A percentile compares a stretch with the other conserved stretches of the same genome.
Conservation (phyloP, 2,797 vertebrate genomes). For the Euphonia xanthogaster region DNA sequence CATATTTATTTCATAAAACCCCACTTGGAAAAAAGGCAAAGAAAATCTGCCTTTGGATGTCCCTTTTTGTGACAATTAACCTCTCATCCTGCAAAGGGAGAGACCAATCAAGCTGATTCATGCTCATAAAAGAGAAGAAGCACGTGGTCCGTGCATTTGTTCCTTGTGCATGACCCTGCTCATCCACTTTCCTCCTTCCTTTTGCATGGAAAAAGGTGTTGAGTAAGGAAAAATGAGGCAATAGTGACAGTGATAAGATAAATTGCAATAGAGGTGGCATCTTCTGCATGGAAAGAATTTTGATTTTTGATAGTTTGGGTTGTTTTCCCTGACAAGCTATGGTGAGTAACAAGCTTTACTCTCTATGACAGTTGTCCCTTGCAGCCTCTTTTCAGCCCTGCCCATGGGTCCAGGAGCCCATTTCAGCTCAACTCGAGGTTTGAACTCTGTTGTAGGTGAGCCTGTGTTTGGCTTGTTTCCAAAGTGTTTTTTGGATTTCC, state of each 20-base stretch:
- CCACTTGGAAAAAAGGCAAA: not conserved
- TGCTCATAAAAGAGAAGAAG: not conserved
- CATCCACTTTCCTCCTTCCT: not conserved
- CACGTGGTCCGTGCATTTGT: not conserved
- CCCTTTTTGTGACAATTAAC: not conserved
- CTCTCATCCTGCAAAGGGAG: not conserved
- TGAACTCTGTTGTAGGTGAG: accelerated
- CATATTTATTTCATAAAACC: not conserved
- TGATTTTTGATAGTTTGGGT: not conserved
- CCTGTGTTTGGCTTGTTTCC: not conserved
- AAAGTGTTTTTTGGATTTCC: not conserved
- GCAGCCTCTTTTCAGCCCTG: not conserved
- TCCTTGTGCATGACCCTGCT: accelerated
- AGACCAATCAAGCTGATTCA: not conserved
- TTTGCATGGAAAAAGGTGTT: not conserved
- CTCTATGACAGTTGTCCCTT: not conserved
- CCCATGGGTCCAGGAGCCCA: not conserved
- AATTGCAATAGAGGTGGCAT: not conserved
- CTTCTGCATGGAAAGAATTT: not conserved
- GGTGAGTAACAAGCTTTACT: not conserved
- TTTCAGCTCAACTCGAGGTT: not conserved
- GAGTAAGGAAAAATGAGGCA: not conserved
- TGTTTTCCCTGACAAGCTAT: accelerated
- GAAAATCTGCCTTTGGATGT: not conserved
- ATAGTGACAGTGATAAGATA: not conserved